phyloP scores from a whole-genome alignment of 2,797 vertebrate species.

The Poecilia gillii region DNA sequence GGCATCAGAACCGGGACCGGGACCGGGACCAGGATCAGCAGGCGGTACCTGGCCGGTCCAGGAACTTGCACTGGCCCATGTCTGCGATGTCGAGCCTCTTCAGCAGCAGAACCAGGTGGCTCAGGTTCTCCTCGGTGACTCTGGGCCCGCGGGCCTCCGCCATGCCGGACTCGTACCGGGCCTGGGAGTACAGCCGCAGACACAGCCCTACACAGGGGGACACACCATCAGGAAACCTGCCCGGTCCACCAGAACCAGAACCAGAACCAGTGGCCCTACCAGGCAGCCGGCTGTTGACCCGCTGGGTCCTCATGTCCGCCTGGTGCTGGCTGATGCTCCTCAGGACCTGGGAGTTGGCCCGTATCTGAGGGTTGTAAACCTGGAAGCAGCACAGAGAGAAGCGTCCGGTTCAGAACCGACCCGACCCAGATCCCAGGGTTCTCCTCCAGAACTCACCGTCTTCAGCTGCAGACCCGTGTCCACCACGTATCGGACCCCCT shows the following conservation, averaged over 20 bases:
- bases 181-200: constrained; percentile 88
- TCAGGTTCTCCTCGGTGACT: constrained; percentile 90
- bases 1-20: too few relatives aligned
- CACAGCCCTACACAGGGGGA: constrained; percentile 82
- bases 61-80: constrained; percentile 95
- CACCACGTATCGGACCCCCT: constrained; percentile 84
- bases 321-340: constrained; percentile 90
- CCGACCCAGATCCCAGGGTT: background rate
- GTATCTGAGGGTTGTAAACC: constrained; percentile 94
- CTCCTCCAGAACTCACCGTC: constrained; percentile 80
- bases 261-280: constrained; percentile 68
- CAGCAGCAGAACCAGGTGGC: constrained; percentile 89
- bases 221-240: background rate
- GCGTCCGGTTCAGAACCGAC: background rate
- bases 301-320: constrained; percentile 85
- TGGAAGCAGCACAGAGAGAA: constrained; percentile 36
- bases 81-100: constrained; percentile 94
- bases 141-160: constrained; percentile 77
- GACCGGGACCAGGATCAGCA: too few relatives aligned
- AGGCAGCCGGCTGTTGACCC: constrained; percentile 81
- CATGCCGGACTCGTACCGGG: constrained; percentile 82
- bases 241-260: too few relatives aligned
- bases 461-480: constrained; percentile 91
- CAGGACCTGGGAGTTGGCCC: constrained; percentile 89
- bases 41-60: constrained; percentile 89